These are phyloP conservation scores for Drosophila kikkawai DNA, from an alignment of 1,140 invertebrate genomes.

Conservation along the genomic window DNA sequence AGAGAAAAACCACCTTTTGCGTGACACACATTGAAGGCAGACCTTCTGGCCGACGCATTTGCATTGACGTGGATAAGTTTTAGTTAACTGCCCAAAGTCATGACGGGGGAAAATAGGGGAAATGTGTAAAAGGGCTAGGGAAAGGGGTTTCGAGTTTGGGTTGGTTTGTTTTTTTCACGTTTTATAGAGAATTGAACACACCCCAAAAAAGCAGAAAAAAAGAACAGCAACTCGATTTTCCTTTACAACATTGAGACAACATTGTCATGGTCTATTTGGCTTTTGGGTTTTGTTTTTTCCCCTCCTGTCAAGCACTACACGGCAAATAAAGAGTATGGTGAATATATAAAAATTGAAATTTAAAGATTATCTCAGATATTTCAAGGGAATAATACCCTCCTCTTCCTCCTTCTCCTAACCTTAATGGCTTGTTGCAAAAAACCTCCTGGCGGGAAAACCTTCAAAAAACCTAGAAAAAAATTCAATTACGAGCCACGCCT, in stretches of 20 bases:
- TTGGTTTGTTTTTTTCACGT: conserved; percentile 11
- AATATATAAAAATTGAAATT: background rate
- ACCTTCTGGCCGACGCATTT: conserved; percentile 45
- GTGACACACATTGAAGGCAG: conserved; percentile 43
- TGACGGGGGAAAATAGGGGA: conserved; percentile 12
- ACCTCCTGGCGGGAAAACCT: conserved; percentile 6
- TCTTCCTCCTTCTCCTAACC: background rate
- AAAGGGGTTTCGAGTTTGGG: conserved; percentile 15
- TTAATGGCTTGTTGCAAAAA: conserved; percentile 59
- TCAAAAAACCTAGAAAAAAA: conserved; percentile 19
- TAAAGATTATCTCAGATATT: conserved; percentile 2
- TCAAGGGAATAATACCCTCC: too few species aligned
- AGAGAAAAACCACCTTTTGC: conserved; percentile 7
- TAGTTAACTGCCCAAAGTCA: conserved; percentile 57
- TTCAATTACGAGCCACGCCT: conserved; percentile 54
- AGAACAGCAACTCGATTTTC: conserved; percentile 32
- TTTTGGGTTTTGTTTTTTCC: conserved; percentile 64
- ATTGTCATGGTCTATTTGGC: conserved; percentile 78
- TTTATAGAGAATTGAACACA: conserved; percentile 48
- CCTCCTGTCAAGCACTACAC: conserved; percentile 1
- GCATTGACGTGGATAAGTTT: conserved; percentile 55
- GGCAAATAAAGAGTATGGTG: background rate
- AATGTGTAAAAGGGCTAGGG: background rate
- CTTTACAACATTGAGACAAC: conserved; percentile 52
- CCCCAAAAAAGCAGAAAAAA: conserved; percentile 26